phyloP scores from a whole-genome alignment of 2,888 invertebrate species.

The Brachyptera putata region DNA sequence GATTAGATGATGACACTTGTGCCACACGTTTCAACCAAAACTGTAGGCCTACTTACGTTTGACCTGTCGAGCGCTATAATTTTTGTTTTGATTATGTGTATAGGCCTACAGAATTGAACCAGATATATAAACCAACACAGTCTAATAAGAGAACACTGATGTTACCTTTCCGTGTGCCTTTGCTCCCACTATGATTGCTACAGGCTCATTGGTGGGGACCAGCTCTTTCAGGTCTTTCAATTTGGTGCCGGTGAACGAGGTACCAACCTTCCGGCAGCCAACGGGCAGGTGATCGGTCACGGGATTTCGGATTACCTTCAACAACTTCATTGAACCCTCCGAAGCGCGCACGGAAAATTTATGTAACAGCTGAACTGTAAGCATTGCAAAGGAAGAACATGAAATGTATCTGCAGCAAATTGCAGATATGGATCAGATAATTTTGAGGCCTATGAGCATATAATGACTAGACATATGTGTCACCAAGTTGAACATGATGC shows the following conservation, averaged over 20 bases:
- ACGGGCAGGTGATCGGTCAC: constrained; percentile 91
- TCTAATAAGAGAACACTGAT: too few relatives aligned
- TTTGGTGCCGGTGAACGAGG: constrained; percentile 82
- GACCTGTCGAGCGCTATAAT: too few relatives aligned
- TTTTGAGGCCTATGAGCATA: not conserved
- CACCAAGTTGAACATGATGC: too few relatives aligned
- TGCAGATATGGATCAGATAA: not conserved
- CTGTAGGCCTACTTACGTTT: too few relatives aligned
- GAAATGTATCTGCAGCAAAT: too few relatives aligned
- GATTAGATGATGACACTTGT: too few relatives aligned
- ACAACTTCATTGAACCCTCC: constrained; percentile 80
- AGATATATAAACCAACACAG: too few relatives aligned
- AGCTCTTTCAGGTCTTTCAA: constrained; percentile 67
- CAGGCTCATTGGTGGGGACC: constrained; percentile 74
- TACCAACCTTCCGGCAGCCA: constrained; percentile 83
- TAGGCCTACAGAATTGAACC: too few relatives aligned
- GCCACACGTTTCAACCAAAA: too few relatives aligned
- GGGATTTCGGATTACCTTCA: constrained; percentile 97
- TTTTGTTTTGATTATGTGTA: too few relatives aligned
- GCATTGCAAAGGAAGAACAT: constrained; percentile 29
- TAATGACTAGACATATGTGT: too few relatives aligned
- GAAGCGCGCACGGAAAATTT: constrained; percentile 90
- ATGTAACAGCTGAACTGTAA: constrained; percentile 90
- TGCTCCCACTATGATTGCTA: constrained; percentile 89
- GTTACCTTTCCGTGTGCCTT: constrained; percentile 94